phyloP scores from a whole-genome alignment of 2,888 invertebrate genomes.

The Cephalotes varians region DNA sequence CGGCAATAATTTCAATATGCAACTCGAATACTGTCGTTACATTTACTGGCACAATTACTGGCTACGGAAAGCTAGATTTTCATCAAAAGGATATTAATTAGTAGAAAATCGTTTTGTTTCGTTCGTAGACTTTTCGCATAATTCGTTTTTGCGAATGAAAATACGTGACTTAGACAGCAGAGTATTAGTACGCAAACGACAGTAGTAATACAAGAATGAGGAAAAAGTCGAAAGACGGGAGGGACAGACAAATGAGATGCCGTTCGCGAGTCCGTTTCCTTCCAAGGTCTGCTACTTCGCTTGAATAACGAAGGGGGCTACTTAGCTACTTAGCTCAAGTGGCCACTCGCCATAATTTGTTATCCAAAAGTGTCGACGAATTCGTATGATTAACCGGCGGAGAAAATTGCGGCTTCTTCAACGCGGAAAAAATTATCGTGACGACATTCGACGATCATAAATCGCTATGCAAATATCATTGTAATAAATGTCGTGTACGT shows the following conservation, averaged over 20 bases:
- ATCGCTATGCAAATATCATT: not conserved
- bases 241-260: conserved; percentile 12
- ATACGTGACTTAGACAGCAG: not conserved
- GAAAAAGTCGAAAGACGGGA: not conserved
- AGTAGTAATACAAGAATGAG: not conserved
- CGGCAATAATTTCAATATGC: conserved; percentile 23
- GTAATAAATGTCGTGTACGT: not conserved
- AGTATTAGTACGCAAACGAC: not conserved
- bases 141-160: not conserved
- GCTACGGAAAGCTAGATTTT: not conserved
- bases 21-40: not conserved
- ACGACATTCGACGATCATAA: not conserved
- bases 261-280: not conserved
- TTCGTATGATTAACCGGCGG: not conserved
- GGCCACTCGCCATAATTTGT: conserved; percentile 20
- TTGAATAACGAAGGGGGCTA: conserved; percentile 10
- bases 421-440: not conserved
- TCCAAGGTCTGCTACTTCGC: not conserved
- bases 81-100: not conserved
- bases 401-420: conserved; percentile 10
- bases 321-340: conserved; percentile 5
- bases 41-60: conserved; percentile 14
- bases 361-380: conserved; percentile 24
- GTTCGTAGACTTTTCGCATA: not conserved
- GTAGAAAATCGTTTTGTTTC: not conserved